phyloP scores from a whole-genome alignment of 2,888 invertebrate genomes.

The Drosophila kokeensis region DNA sequence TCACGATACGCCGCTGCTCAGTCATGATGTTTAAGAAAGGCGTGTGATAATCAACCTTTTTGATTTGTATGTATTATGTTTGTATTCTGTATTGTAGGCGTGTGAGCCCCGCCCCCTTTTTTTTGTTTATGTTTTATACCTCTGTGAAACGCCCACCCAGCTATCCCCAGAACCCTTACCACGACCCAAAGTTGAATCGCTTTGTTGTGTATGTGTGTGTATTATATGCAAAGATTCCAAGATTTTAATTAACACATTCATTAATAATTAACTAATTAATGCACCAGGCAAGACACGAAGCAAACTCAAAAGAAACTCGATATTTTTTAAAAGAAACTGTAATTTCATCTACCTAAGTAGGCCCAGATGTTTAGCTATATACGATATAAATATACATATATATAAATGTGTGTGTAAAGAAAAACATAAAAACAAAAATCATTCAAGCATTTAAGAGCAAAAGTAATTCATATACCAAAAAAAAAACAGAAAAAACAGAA shows the following conservation, averaged over 20 bases:
- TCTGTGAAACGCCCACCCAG: constrained; percentile 20
- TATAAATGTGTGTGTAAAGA: constrained; percentile 35
- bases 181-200: constrained; percentile 13
- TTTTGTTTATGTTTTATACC: constrained; percentile 20
- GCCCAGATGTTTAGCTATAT: constrained; percentile 36
- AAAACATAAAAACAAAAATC: constrained; percentile 27
- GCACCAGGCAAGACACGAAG: constrained; percentile 22
- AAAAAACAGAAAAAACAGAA: constrained; percentile 17
- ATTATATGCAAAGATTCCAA: constrained; percentile 56
- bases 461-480: constrained; percentile 63
- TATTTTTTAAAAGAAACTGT: constrained; percentile 49
- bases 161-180: constrained; percentile 13
- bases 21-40: constrained; percentile 83
- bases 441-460: constrained; percentile 60
- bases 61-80: constrained; percentile 40
- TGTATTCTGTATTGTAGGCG: constrained; percentile 6
- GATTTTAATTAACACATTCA: constrained; percentile 50
- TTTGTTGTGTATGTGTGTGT: constrained; percentile 46
- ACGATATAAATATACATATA: constrained; percentile 28
- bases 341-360: constrained; percentile 46
- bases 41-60: constrained; percentile 31
- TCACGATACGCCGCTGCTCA: constrained; percentile 84
- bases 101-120: neutral
- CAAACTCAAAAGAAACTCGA: constrained; percentile 54
- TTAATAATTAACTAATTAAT: constrained; percentile 46